A percentile compares a stretch with the other conserved stretches of the same genome.
These are phyloP conservation scores for Diorhabda sublineata DNA, from an alignment of 1,140 invertebrate genomes.

Conservation along the genomic window DNA sequence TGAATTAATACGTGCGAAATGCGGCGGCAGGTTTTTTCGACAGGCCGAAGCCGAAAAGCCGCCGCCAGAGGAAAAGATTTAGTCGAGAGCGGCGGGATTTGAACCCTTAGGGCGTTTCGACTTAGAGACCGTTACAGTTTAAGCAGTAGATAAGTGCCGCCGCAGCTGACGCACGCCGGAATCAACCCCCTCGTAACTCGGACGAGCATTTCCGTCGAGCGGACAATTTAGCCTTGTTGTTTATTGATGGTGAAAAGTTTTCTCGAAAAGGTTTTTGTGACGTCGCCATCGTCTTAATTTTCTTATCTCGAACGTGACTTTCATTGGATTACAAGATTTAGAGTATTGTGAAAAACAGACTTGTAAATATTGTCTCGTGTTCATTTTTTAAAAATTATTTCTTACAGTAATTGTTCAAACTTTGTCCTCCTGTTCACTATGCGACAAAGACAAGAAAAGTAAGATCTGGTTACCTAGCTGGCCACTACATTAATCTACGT, in stretches of 20 bases:
- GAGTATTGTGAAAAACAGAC: not conserved
- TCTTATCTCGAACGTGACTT: conserved; percentile 6
- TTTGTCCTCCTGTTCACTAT: too few species aligned
- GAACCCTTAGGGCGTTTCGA: conserved; percentile 15
- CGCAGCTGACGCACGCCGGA: conserved; percentile 27
- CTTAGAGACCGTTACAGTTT: conserved; percentile 18
- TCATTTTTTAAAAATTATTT: too few species aligned
- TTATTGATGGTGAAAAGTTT: conserved; percentile 12
- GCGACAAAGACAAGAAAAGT: not conserved
- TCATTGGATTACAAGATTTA: conserved; percentile 5
- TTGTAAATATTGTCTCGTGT: too few species aligned
- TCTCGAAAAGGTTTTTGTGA: not conserved
- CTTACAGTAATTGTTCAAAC: too few species aligned
- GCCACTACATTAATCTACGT: not conserved
- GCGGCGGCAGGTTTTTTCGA: conserved; percentile 33
- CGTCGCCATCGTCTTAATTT: not conserved
- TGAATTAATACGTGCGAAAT: conserved; percentile 36
- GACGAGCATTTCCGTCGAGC: conserved; percentile 18
- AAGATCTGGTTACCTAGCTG: not conserved
- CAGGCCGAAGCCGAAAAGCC: conserved; percentile 17
- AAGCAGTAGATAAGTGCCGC: conserved; percentile 27
- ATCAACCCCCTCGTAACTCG: conserved; percentile 25
- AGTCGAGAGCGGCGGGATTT: conserved; percentile 19
- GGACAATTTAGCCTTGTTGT: conserved; percentile 16
- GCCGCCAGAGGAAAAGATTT: conserved; percentile 25